A percentile compares a stretch with the other conserved stretches of the same genome.
Evolutionary conservation across 1,140 invertebrate genomes (phyloP).

Genomic region (Pogonomyrmex barbatus): DNA sequence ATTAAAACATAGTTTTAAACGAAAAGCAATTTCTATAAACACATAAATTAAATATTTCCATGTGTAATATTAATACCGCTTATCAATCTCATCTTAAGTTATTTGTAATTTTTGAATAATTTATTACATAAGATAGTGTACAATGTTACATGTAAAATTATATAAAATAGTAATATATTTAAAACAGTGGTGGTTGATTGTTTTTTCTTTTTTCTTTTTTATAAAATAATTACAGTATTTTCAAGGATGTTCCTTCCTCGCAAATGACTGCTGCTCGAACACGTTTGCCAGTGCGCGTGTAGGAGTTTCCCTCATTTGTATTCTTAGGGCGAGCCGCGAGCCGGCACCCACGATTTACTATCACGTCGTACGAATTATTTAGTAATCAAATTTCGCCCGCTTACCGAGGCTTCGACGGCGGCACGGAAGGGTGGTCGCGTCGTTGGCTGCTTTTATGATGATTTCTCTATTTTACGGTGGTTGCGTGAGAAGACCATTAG

Average conservation of each 20-base stretch:
- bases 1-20: neutral
- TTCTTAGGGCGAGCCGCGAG: slow-evolving; percentile 81
- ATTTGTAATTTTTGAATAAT: neutral
- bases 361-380: slow-evolving; percentile 86
- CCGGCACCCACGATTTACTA: slow-evolving; percentile 83
- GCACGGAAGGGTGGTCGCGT: slow-evolving; percentile 63
- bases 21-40: neutral
- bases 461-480: slow-evolving; percentile 86
- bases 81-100: neutral
- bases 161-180: too few relatives aligned
- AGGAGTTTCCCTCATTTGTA: slow-evolving; percentile 85
- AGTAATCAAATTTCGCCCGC: slow-evolving; percentile 85
- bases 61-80: neutral
- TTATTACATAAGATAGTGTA: neutral
- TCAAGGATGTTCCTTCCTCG: neutral
- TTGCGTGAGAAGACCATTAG: slow-evolving; percentile 83
- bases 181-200: neutral
- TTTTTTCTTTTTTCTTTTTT: neutral
- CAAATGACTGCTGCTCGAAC: slow-evolving; percentile 27
- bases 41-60: neutral
- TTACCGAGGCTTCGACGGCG: slow-evolving; percentile 62
- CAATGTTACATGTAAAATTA: neutral
- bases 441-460: slow-evolving; percentile 79
- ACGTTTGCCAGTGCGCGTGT: slow-evolving; percentile 41
- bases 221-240: slow-evolving; percentile 26